These are phyloP conservation scores for Cotesia chilonis DNA, from an alignment of 1,140 invertebrate species.

Conservation along the genomic window DNA sequence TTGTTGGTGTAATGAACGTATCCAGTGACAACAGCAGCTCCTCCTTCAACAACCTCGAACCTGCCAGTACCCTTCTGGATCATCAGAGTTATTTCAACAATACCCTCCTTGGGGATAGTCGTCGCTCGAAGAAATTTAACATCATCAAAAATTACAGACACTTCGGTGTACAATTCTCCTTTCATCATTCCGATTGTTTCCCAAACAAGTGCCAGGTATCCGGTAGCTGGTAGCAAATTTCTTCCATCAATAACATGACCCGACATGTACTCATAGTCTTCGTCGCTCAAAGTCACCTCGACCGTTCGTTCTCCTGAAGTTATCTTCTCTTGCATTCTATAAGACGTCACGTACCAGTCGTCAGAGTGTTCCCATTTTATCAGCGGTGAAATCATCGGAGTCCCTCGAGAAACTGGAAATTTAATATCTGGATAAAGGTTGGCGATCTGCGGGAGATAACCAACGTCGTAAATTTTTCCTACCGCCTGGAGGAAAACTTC, in stretches of 20 bases:
- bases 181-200: slow-evolving; percentile 84
- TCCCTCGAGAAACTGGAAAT: slow-evolving; percentile 77
- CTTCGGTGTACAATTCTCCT: slow-evolving; percentile 75
- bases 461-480: slow-evolving; percentile 74
- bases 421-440: slow-evolving; percentile 72
- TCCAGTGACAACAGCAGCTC: slow-evolving; percentile 81
- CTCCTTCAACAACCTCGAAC: slow-evolving; percentile 76
- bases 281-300: slow-evolving; percentile 71
- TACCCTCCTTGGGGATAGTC: slow-evolving; percentile 75
- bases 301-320: slow-evolving; percentile 72
- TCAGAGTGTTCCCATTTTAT: slow-evolving; percentile 92
- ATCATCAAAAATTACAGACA: slow-evolving; percentile 87
- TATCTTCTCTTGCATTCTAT: slow-evolving; percentile 70
- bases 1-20: slow-evolving; percentile 69
- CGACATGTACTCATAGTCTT: slow-evolving; percentile 78
- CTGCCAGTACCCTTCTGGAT: slow-evolving; percentile 75
- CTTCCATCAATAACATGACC: slow-evolving; percentile 91
- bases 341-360: slow-evolving; percentile 74
- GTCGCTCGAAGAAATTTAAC: slow-evolving; percentile 85
- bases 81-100: slow-evolving; percentile 80
- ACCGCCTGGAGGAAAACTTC: slow-evolving; percentile 78
- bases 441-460: slow-evolving; percentile 70
- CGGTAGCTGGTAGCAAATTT: slow-evolving; percentile 89
- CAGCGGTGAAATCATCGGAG: slow-evolving; percentile 75
- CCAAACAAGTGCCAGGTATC: slow-evolving; percentile 87